Conservation (phyloP, 2,113 vertebrate genomes). For the Carassius auratus region DNA sequence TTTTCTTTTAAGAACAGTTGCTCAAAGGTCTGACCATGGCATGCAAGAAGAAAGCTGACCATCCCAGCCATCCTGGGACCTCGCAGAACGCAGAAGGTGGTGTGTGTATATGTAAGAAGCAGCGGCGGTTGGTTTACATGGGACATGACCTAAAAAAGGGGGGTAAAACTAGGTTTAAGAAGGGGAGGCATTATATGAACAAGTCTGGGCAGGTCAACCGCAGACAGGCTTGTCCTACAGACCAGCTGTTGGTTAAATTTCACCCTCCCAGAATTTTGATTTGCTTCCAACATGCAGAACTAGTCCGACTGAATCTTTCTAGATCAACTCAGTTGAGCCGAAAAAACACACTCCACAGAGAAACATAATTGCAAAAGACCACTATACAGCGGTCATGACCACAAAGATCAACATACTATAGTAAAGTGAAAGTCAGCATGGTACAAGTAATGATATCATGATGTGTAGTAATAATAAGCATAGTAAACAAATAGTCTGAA, state of each 20-base stretch:
- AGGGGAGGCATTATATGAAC: not conserved
- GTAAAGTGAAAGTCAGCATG: not conserved
- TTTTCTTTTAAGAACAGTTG: not conserved
- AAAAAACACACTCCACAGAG: not conserved
- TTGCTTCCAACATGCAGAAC: not conserved
- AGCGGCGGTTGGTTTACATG: not conserved
- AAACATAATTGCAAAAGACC: not conserved
- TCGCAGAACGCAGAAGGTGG: not conserved
- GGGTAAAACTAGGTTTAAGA: conserved; percentile 18
- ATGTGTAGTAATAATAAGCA: not conserved
- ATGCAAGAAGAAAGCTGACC: conserved; percentile 20
- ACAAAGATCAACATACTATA: not conserved
- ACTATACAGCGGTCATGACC: not conserved
- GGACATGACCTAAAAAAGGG: conserved; percentile 2
- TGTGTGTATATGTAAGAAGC: not conserved
- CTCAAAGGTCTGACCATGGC: not conserved
- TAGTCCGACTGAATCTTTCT: not conserved
- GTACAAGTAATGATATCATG: not conserved
- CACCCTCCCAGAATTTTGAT: not conserved
- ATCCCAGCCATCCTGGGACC: not conserved
- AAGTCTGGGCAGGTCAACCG: not conserved
- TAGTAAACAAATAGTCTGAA: too few relatives aligned
- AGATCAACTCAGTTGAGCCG: not conserved
- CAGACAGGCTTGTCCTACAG: not conserved
- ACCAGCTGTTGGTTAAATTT: not conserved